Conservation (phyloP, 2,113 vertebrate species). For the Cygnus buccinator region DNA sequence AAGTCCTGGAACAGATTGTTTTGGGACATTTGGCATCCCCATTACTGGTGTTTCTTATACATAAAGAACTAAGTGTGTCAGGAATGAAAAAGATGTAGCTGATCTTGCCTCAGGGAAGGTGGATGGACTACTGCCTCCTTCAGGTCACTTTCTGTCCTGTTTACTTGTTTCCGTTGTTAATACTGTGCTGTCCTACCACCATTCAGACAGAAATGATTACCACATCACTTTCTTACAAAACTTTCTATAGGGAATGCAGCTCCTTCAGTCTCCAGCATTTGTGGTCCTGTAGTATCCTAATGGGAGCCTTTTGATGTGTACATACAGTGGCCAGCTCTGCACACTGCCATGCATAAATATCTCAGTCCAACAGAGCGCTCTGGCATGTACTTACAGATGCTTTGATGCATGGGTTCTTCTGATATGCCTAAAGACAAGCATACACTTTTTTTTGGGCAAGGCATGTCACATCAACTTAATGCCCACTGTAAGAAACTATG, state of each 20-base stretch:
- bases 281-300: neutral
- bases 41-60: neutral
- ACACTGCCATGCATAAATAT: neutral
- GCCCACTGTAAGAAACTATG: neutral
- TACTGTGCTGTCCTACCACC: neutral
- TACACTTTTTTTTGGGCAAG: neutral
- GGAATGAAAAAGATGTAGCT: neutral
- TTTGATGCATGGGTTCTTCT: neutral
- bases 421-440: accelerated
- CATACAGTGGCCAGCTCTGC: neutral
- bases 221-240: neutral
- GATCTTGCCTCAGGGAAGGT: neutral
- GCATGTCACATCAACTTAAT: neutral
- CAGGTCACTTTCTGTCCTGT: neutral
- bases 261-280: neutral
- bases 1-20: neutral
- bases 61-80: neutral
- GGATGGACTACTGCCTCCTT: neutral
- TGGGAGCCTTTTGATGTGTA: neutral
- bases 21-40: neutral
- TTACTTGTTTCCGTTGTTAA: neutral
- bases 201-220: neutral
- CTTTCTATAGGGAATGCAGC: neutral
- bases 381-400: neutral
- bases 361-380: neutral